Evolutionary conservation across 2,888 invertebrate species (phyloP).

Genomic region (Apamea sordens): DNA sequence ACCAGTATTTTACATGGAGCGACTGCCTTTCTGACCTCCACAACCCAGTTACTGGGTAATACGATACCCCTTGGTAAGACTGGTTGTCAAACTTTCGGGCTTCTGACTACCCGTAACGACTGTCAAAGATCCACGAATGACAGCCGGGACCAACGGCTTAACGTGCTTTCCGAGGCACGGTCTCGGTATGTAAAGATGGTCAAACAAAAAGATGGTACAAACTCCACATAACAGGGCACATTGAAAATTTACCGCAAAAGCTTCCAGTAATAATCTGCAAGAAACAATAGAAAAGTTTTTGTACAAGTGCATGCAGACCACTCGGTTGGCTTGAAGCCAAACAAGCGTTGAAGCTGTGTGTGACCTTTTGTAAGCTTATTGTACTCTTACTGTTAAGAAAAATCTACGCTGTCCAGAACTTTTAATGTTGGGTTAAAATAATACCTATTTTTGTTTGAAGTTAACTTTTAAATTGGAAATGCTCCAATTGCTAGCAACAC

Average conservation of each 20-base stretch:
- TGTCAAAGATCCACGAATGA: too few species aligned
- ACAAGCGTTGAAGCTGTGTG: conserved; percentile 20
- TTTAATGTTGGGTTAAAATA: neutral
- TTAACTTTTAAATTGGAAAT: neutral
- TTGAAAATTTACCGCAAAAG: conserved; percentile 35
- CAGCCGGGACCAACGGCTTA: too few species aligned
- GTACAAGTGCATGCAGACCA: conserved; percentile 30
- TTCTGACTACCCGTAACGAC: too few species aligned
- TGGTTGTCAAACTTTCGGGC: too few species aligned
- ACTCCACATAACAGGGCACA: conserved; percentile 1
- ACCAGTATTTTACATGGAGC: too few species aligned
- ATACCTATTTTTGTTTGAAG: neutral
- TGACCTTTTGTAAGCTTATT: conserved; percentile 50
- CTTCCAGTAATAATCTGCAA: conserved; percentile 27
- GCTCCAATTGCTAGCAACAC: neutral
- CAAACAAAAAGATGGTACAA: too few species aligned
- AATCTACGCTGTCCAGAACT: conserved; percentile 3
- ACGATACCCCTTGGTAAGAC: too few species aligned
- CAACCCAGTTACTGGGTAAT: too few species aligned
- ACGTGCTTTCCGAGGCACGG: too few species aligned
- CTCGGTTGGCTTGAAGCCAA: conserved; percentile 55
- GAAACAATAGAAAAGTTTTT: conserved; percentile 49
- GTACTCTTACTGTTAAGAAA: conserved; percentile 14
- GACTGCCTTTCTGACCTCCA: too few species aligned
- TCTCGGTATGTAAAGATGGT: too few species aligned